Conservation (phyloP, 2,888 invertebrate genomes). For the Apoderus coryli region DNA sequence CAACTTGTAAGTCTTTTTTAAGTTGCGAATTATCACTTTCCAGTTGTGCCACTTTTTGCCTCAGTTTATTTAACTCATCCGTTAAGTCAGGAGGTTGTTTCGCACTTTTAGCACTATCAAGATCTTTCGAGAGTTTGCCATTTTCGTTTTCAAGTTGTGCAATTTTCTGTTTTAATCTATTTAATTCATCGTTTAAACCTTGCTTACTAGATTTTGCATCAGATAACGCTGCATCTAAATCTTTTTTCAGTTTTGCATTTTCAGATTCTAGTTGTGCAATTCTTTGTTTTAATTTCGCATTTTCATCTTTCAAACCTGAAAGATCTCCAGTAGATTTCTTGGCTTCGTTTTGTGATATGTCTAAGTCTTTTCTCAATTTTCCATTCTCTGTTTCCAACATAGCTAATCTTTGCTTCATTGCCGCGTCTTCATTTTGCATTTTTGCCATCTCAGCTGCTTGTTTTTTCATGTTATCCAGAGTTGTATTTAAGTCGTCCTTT, state of each 20-base stretch:
- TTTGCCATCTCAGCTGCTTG: conserved; percentile 8
- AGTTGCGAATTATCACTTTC: conserved; percentile 19
- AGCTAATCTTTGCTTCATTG: conserved; percentile 15
- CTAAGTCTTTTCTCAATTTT: conserved; percentile 16
- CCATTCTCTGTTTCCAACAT: conserved; percentile 15
- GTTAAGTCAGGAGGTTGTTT: conserved; percentile 7
- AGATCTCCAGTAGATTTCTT: conserved; percentile 14
- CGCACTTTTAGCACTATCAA: conserved; percentile 1
- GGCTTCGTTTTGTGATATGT: conserved; percentile 14
- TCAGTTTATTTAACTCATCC: conserved; percentile 10
- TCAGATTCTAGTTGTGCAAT: conserved; percentile 18
- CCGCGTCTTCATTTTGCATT: conserved; percentile 12
- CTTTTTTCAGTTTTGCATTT: conserved; percentile 17
- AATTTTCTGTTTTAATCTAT: conserved; percentile 17
- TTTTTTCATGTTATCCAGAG: conserved; percentile 16
- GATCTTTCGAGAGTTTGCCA: conserved; percentile 13
- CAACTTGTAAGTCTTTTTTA: conserved; percentile 17
- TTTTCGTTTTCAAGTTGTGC: conserved; percentile 16
- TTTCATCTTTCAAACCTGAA: conserved; percentile 12
- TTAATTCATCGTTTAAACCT: conserved; percentile 16
- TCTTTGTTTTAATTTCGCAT: conserved; percentile 14
- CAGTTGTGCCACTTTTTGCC: conserved; percentile 14
- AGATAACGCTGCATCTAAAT: conserved; percentile 15
- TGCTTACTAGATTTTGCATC: conserved; percentile 9
- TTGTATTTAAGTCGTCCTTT: conserved; percentile 13